phyloP scores from a whole-genome alignment of 1,140 invertebrate species.

The Drosophila teissieri region DNA sequence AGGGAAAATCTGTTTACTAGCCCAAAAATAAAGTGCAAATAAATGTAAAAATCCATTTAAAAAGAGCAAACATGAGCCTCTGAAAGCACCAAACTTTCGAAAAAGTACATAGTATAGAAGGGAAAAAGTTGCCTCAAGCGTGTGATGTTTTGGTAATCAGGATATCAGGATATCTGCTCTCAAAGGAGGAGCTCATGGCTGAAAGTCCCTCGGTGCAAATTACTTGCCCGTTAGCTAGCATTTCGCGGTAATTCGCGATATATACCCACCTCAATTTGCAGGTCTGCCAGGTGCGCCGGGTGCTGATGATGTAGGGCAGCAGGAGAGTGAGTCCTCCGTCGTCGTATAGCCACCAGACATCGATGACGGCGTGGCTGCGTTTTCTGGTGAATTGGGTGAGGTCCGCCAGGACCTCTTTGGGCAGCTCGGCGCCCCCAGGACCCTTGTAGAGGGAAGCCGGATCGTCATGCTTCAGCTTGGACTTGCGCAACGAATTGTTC shows the following conservation, averaged over 20 bases:
- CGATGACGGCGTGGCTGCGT: conserved; percentile 92
- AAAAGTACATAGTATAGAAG: not conserved
- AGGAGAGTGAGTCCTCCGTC: conserved; percentile 94
- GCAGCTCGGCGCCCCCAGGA: conserved; percentile 85
- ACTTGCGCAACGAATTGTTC: conserved; percentile 81
- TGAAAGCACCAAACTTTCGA: no score
- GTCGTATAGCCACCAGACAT: conserved; percentile 99
- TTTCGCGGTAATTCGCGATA: conserved; percentile 8
- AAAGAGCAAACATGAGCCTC: no score
- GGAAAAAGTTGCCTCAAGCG: not conserved
- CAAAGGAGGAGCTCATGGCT: not conserved
- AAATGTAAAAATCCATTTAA: no score
- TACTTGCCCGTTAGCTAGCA: conserved; percentile 1
- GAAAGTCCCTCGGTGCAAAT: conserved; percentile 1
- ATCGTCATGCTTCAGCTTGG: conserved; percentile 82
- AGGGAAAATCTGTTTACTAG: no score
- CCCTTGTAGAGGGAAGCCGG: conserved; percentile 84
- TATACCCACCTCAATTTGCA: conserved; percentile 90
- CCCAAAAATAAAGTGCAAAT: no score
- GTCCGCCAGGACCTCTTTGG: conserved; percentile 88
- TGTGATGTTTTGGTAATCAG: conserved; percentile 3
- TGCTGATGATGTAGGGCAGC: conserved; percentile 95
- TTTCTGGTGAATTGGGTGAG: conserved; percentile 91
- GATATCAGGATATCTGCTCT: conserved; percentile 13
- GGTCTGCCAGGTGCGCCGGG: conserved; percentile 92